Percentiles rank a stretch among this genome's conserved stretches.
These are phyloP conservation scores for Bimastos eiseni DNA, from an alignment of 2,888 invertebrate species.

Conservation along the genomic window DNA sequence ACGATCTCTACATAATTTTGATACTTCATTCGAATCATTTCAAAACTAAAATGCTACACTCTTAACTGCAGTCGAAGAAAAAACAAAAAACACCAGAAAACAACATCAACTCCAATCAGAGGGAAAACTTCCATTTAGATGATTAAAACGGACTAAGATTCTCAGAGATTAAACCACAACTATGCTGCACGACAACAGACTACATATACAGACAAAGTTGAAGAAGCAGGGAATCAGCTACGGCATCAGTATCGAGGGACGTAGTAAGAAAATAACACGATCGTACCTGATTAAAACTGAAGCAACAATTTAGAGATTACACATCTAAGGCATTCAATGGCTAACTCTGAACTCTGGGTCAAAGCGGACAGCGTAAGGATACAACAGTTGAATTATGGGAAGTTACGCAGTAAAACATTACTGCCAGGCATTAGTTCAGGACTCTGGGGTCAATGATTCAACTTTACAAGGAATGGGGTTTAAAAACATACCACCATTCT, in stretches of 20 bases:
- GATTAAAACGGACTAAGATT: background rate
- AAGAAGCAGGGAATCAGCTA: background rate
- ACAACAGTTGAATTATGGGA: background rate
- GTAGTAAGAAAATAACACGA: background rate
- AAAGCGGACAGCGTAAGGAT: background rate
- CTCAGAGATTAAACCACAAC: background rate
- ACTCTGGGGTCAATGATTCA: background rate
- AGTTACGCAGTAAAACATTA: background rate
- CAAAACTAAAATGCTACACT: background rate
- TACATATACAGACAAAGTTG: background rate
- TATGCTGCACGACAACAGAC: background rate
- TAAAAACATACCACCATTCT: background rate
- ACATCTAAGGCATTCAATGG: background rate
- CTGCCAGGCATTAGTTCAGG: background rate
- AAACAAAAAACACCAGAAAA: background rate
- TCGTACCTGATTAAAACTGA: conserved; percentile 25
- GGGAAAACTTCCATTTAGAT: background rate
- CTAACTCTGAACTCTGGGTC: background rate
- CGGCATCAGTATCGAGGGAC: background rate
- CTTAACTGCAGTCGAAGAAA: background rate
- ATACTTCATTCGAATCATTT: background rate
- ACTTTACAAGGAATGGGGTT: background rate
- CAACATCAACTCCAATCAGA: background rate
- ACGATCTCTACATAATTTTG: background rate
- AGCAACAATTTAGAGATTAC: conserved; percentile 14